Evolutionary conservation across 1,140 invertebrate genomes (phyloP), one percentile per base, ranked within the genome.

Genomic region (Chelonus insularis): DNA sequence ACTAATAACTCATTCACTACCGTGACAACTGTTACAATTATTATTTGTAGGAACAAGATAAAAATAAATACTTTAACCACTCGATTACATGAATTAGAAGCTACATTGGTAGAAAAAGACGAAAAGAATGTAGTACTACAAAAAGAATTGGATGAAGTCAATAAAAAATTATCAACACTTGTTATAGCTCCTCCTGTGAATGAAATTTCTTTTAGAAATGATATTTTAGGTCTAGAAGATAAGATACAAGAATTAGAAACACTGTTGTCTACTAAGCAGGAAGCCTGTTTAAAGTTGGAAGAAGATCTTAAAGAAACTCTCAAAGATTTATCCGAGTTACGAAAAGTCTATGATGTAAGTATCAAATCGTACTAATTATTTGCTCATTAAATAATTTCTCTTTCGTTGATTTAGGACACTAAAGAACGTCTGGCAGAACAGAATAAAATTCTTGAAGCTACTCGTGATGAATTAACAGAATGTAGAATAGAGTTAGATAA

Each of bases 401-500:
- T 20, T 16, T 63, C 51, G 62, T 29, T 60, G 1, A 21, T 36
- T 58, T 25, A 76, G 73, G 20, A 8, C 1, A 66, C 52, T 1
- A 67, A 65, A 59, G 14, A 62, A 11, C 32, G 62, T 11, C 23
- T 72, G 1, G 1, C 5, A 0, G 70, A 75, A 60, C 71, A 71
- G 56, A 62, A 48, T 20, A 12, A 63, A 61, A 37, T 62, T 4
- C 58, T 75, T 7, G 72, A 78, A 55, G 65, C 36, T 12, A 54
- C 45, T 21, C 52, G 58, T 20, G 70, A 72, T 56, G 70, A 77
- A 51, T 52, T 78, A 7, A 47, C 47, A 7, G 11, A 67, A 3
- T 70, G 57, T 47, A 71, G 68, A 41, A 36, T 58, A 1, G 77
- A 76, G 57, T 45, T 70, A 11, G 63, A 69, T 50, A 36, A 57